Evolutionary conservation across 2,797 vertebrate species (phyloP).

Genomic region (Austrolebias charrua): DNA sequence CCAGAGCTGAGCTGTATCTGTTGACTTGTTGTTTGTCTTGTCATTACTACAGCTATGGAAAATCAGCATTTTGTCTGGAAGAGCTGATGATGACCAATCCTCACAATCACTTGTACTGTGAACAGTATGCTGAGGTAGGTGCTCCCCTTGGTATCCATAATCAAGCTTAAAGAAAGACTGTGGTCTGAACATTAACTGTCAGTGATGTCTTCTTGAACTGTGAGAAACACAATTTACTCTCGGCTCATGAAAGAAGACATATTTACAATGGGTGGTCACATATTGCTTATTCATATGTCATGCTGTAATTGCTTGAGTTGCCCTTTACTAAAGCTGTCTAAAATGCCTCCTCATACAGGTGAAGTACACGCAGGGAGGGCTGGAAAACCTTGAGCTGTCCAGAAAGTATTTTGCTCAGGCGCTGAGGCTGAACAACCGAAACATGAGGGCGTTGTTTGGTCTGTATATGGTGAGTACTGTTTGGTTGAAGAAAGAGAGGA

Average conservation of each 20-base stretch:
- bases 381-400: slow-evolving; percentile 97
- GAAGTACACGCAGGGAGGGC: slow-evolving; percentile 97
- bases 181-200: slow-evolving; percentile 46
- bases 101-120: slow-evolving; percentile 98
- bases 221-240: slow-evolving; percentile 33
- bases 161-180: slow-evolving; percentile 34
- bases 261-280: slow-evolving; percentile 55
- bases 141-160: slow-evolving; percentile 52
- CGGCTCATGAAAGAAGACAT: slow-evolving; percentile 37
- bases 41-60: slow-evolving; percentile 88
- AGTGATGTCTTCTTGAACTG: slow-evolving; percentile 40
- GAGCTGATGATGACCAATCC: slow-evolving; percentile 99
- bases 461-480: slow-evolving; percentile 95
- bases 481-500: slow-evolving; percentile 35
- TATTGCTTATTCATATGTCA: slow-evolving; percentile 65
- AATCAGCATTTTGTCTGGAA: slow-evolving; percentile 98
- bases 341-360: slow-evolving; percentile 83
- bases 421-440: slow-evolving; percentile 97
- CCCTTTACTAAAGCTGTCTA: slow-evolving; percentile 41
- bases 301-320: slow-evolving; percentile 47
- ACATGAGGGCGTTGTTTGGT: slow-evolving; percentile 99
- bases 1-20: slow-evolving; percentile 53
- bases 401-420: slow-evolving; percentile 99
- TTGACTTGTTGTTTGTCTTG: slow-evolving; percentile 61
- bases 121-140: slow-evolving; percentile 97